These are phyloP conservation scores for Centropus bengalensis DNA, from an alignment of 2,113 vertebrate genomes.

Conservation along the genomic window DNA sequence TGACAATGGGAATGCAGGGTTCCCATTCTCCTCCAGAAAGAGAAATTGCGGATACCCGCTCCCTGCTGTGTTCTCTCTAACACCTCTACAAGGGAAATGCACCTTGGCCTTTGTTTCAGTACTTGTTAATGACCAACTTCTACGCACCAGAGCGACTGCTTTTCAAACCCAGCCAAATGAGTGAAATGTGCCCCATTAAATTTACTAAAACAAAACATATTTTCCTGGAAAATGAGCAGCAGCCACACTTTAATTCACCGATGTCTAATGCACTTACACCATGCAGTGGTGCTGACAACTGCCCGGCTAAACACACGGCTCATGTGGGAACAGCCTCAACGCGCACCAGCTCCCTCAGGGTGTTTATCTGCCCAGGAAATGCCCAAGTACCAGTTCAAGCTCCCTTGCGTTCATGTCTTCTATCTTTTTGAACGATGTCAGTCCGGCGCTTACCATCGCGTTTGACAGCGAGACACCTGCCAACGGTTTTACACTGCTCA, in stretches of 20 bases:
- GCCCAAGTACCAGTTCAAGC: constrained; percentile 88
- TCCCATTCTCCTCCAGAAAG: not conserved
- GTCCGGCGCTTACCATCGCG: constrained; percentile 93
- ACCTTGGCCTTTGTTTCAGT: not conserved
- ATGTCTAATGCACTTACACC: not conserved
- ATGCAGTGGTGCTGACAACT: not conserved
- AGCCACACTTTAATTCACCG: not conserved
- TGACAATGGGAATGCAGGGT: not conserved
- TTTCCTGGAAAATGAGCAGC: not conserved
- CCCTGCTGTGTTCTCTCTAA: not conserved
- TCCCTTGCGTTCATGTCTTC: constrained; percentile 90
- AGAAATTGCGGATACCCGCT: not conserved
- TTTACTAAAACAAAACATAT: not conserved
- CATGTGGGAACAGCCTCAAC: not conserved
- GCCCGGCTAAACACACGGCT: not conserved
- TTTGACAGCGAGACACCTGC: constrained; percentile 90
- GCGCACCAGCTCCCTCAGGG: not conserved
- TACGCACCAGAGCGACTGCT: not conserved
- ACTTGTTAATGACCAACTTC: not conserved
- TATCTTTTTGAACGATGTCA: constrained; percentile 95
- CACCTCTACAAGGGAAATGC: not conserved
- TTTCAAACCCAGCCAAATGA: not conserved
- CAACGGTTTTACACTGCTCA: constrained; percentile 42
- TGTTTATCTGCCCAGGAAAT: not conserved
- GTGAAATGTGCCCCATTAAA: not conserved